Evolutionary conservation across 2,113 vertebrate species (phyloP).

Genomic region (Passer domesticus): DNA sequence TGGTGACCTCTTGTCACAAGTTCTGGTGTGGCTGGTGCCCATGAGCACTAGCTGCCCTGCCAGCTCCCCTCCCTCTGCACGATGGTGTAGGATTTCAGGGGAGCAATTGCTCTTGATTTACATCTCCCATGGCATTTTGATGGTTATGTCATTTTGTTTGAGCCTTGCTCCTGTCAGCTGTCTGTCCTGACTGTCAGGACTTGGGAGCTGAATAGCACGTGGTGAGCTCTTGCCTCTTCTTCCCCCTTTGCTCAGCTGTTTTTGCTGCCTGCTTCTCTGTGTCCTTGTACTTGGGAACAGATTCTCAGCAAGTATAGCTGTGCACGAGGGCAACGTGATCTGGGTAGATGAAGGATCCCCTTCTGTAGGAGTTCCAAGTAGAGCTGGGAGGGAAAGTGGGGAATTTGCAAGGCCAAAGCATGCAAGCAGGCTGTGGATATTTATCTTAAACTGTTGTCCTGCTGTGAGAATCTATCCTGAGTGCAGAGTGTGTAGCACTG

Average conservation of each 20-base stretch:
- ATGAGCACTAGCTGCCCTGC: slow-evolving; percentile 6
- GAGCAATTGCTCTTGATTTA: slow-evolving; percentile 71
- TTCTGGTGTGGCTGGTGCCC: slow-evolving; percentile 38
- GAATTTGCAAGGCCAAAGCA: background rate
- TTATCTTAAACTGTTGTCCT: background rate
- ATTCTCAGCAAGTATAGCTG: slow-evolving; percentile 10
- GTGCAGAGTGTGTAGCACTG: background rate
- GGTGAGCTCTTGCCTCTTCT: slow-evolving; percentile 54
- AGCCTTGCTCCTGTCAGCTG: slow-evolving; percentile 59
- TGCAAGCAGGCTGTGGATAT: background rate
- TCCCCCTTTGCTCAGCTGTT: slow-evolving; percentile 62
- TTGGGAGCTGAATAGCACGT: slow-evolving; percentile 53
- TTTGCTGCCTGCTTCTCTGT: slow-evolving; percentile 36
- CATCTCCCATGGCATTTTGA: slow-evolving; percentile 52
- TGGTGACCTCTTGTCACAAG: slow-evolving; percentile 66
- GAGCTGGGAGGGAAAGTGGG: background rate
- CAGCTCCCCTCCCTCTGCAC: slow-evolving; percentile 18
- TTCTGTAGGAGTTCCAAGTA: background rate
- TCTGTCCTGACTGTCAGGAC: slow-evolving; percentile 55
- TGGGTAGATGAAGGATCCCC: background rate
- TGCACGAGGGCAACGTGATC: background rate
- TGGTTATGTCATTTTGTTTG: slow-evolving; percentile 69
- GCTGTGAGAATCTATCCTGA: background rate
- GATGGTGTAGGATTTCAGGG: slow-evolving; percentile 57
- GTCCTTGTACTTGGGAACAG: slow-evolving; percentile 41